phyloP scores from a whole-genome alignment of 2,113 vertebrate genomes.

The Gila orcuttii region DNA sequence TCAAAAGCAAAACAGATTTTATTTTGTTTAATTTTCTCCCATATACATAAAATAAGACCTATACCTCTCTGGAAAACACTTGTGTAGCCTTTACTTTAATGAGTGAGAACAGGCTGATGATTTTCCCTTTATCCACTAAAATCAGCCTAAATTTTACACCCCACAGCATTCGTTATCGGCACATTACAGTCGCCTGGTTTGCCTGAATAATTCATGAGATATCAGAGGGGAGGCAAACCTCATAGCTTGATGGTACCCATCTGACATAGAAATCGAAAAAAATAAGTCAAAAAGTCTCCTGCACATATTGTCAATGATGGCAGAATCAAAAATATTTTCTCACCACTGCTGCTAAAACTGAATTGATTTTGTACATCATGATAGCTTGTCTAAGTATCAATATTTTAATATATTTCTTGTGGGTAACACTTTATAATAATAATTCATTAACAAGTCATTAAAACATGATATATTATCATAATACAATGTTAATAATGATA shows the following conservation, averaged over 20 bases:
- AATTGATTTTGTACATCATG: too few relatives aligned
- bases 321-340: not conserved
- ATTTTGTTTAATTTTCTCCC: not conserved
- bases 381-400: too few relatives aligned
- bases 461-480: not conserved
- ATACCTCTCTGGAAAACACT: slow-evolving; percentile 8
- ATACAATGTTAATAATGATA: too few relatives aligned
- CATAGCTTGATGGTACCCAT: slow-evolving; percentile 43
- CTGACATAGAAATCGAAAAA: slow-evolving; percentile 28
- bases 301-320: not conserved
- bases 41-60: not conserved
- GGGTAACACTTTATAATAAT: not conserved
- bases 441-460: not conserved
- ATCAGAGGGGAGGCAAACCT: slow-evolving; percentile 50
- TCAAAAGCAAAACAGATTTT: not conserved
- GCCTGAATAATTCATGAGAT: slow-evolving; percentile 59
- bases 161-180: slow-evolving; percentile 46
- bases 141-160: slow-evolving; percentile 58
- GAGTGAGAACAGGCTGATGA: slow-evolving; percentile 26
- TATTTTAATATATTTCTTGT: too few relatives aligned
- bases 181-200: slow-evolving; percentile 41
- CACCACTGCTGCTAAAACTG: not conserved
- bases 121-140: slow-evolving; percentile 52
- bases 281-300: not conserved
- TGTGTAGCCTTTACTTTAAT: slow-evolving; percentile 40